Conservation (phyloP, 2,888 invertebrate genomes). For the Polymixis flavicincta region DNA sequence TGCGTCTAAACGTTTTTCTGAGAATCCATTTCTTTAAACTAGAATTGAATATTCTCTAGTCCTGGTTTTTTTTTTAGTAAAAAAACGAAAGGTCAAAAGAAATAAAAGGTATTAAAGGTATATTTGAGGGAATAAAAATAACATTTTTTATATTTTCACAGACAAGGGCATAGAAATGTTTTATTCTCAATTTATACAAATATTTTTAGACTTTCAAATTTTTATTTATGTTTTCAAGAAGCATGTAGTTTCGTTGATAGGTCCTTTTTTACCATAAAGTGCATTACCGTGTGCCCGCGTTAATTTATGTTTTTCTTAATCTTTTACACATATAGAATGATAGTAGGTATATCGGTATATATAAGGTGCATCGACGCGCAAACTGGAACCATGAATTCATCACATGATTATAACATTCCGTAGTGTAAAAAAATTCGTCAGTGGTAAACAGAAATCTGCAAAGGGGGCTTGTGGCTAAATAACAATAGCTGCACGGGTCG, state of each 20-base stretch:
- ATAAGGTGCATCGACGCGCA: too few species aligned
- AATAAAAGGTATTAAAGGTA: too few species aligned
- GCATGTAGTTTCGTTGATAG: not conserved
- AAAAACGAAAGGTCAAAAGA: not conserved
- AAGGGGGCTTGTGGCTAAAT: too few species aligned
- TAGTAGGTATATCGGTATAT: too few species aligned
- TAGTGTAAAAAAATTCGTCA: too few species aligned
- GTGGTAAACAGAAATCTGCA: too few species aligned
- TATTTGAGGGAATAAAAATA: not conserved
- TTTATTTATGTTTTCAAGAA: not conserved
- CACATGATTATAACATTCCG: too few species aligned
- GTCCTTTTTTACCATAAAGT: not conserved
- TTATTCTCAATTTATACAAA: not conserved
- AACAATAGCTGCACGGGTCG: too few species aligned
- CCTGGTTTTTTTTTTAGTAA: not conserved
- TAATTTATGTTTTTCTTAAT: too few species aligned
- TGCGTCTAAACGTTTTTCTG: not conserved
- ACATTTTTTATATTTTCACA: not conserved
- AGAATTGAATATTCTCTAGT: not conserved
- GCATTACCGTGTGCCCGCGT: too few species aligned
- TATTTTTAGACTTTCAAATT: not conserved
- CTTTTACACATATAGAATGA: too few species aligned
- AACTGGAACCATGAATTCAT: too few species aligned
- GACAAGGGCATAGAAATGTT: constrained; percentile 2
- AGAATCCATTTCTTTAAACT: not conserved